These are phyloP conservation scores for Cotesia glomerata DNA, from an alignment of 1,140 invertebrate genomes.

Conservation along the genomic window DNA sequence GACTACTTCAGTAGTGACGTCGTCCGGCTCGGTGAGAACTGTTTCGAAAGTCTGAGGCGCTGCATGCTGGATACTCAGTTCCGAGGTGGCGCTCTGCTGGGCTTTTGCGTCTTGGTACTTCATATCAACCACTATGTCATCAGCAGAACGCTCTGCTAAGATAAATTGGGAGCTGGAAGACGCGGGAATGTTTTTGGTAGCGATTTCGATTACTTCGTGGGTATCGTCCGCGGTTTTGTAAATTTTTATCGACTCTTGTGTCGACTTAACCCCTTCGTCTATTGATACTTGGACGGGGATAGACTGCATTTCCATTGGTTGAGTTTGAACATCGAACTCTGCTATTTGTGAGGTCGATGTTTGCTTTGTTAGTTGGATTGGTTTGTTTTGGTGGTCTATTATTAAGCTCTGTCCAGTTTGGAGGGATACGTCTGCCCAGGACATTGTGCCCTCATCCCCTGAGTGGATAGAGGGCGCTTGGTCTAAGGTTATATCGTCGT, in stretches of 20 bases:
- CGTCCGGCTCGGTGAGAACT: conserved; percentile 77
- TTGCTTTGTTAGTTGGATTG: conserved; percentile 47
- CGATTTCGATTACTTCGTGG: conserved; percentile 80
- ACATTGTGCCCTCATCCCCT: conserved; percentile 43
- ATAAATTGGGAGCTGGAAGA: conserved; percentile 55
- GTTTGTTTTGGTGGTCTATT: conserved; percentile 36
- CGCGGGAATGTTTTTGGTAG: conserved; percentile 68
- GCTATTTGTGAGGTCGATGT: conserved; percentile 52
- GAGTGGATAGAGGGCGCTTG: conserved; percentile 53
- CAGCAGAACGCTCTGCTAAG: conserved; percentile 29
- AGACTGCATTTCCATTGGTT: conserved; percentile 18
- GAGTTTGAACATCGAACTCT: conserved; percentile 19
- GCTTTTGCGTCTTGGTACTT: conserved; percentile 69
- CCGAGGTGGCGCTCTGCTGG: conserved; percentile 62
- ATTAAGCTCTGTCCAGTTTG: conserved; percentile 58
- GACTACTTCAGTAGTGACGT: conserved; percentile 78
- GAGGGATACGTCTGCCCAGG: conserved; percentile 56
- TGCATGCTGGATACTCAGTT: conserved; percentile 71
- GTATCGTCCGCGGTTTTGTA: conserved; percentile 71
- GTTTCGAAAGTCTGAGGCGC: conserved; percentile 80
- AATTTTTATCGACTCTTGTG: conserved; percentile 73
- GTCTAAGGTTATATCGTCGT: conserved; percentile 52
- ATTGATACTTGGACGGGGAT: conserved; percentile 34
- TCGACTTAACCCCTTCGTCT: conserved; percentile 32
- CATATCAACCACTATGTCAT: conserved; percentile 76